Percentiles rank a stretch among this genome's conserved stretches.
Evolutionary conservation across 2,113 vertebrate genomes (phyloP).

Genomic region (Urocitellus parryii): DNA sequence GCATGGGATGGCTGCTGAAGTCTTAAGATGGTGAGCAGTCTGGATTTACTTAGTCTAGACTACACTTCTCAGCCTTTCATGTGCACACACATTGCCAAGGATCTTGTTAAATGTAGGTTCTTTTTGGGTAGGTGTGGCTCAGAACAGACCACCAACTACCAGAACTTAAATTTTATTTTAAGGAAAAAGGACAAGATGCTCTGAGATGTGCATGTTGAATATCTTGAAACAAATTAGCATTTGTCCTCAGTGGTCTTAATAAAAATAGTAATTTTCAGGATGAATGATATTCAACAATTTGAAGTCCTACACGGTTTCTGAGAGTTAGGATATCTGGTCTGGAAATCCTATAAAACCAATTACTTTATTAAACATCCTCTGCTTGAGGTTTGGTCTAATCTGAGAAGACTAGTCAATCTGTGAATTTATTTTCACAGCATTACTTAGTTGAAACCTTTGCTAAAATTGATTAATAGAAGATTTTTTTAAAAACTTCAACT

Average conservation of each 20-base stretch:
- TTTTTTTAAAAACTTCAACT: neutral
- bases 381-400: neutral
- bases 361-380: neutral
- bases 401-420: neutral
- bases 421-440: neutral
- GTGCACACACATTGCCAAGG: fast-evolving
- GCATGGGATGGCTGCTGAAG: fast-evolving
- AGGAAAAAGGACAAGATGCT: neutral
- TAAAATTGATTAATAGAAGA: neutral
- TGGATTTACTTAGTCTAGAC: neutral
- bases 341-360: constrained; percentile 36
- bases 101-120: neutral
- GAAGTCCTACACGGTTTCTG: neutral
- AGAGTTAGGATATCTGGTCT: constrained; percentile 9
- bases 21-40: neutral
- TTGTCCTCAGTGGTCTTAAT: constrained; percentile 5
- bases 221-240: neutral
- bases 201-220: neutral
- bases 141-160: neutral
- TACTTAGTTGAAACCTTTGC: neutral
- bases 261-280: constrained; percentile 32
- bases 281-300: constrained; percentile 22
- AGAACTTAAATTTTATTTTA: neutral
- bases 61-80: fast-evolving
- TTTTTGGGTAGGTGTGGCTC: neutral